phyloP scores from a whole-genome alignment of 2,888 invertebrate genomes.

The Latrodectus hesperus region DNA sequence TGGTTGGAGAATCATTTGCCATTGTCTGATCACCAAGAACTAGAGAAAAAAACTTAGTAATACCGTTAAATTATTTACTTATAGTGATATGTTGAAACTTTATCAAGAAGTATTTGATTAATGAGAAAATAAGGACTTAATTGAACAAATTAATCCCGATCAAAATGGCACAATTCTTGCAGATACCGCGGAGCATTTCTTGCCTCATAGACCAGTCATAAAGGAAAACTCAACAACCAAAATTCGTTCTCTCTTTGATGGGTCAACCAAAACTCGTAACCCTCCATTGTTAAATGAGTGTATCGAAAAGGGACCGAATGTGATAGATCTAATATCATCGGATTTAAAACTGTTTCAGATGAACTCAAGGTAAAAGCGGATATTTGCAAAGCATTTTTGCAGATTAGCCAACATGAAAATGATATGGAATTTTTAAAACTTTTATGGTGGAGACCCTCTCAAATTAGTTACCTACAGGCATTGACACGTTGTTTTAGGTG shows the following conservation, averaged over 20 bases:
- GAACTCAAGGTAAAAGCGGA: background rate
- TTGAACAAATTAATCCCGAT: no score
- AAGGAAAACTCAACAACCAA: background rate
- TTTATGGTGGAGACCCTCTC: slow-evolving; percentile 9
- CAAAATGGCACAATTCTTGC: no score
- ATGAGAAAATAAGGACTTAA: slow-evolving; percentile 5
- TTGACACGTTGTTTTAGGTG: slow-evolving; percentile 1
- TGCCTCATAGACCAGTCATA: no score
- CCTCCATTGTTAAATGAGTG: background rate
- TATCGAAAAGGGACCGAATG: background rate
- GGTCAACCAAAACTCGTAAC: background rate
- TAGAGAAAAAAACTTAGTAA: background rate
- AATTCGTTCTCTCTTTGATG: background rate
- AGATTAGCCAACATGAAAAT: background rate
- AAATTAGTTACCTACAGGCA: slow-evolving; percentile 5
- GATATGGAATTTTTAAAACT: background rate
- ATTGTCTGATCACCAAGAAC: background rate
- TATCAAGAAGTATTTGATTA: background rate
- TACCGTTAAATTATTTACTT: background rate
- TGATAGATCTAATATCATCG: slow-evolving; percentile 8
- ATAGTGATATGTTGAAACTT: background rate
- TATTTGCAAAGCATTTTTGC: slow-evolving; percentile 5
- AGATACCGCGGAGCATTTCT: no score
- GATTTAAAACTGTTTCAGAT: background rate
- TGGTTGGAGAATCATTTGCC: background rate